Evolutionary conservation across 2,888 invertebrate species (phyloP).

Genomic region (Drosophila anomelani): DNA sequence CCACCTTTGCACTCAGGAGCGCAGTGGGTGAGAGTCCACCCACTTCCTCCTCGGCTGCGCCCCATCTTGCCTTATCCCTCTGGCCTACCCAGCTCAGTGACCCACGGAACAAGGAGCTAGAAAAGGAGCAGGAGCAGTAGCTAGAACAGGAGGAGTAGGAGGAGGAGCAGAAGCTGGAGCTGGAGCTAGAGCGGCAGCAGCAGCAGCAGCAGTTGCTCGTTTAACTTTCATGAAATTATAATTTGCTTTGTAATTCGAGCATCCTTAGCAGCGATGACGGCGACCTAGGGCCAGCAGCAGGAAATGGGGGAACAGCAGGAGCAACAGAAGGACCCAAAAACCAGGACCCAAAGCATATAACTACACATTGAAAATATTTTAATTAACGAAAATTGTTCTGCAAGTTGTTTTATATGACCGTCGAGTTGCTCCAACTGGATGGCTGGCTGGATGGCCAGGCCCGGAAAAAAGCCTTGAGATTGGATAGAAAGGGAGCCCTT

Average conservation of each 20-base stretch:
- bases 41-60: neutral
- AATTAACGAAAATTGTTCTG: constrained; percentile 81
- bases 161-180: constrained; percentile 47
- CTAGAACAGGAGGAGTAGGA: constrained; percentile 22
- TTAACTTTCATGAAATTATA: constrained; percentile 83
- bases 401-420: constrained; percentile 69
- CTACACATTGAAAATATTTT: constrained; percentile 82
- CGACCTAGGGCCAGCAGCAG: constrained; percentile 32
- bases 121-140: constrained; percentile 33
- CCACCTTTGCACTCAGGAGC: constrained; percentile 79
- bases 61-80: constrained; percentile 7
- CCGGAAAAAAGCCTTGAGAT: constrained; percentile 12
- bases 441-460: neutral
- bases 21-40: constrained; percentile 50
- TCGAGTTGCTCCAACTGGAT: constrained; percentile 41
- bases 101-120: constrained; percentile 40
- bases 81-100: constrained; percentile 54
- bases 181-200: constrained; percentile 17
- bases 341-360: constrained; percentile 56
- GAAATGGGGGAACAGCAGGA: constrained; percentile 12
- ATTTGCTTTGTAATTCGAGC: constrained; percentile 82
- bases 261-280: constrained; percentile 63
- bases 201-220: constrained; percentile 70
- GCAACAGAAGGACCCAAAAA: constrained; percentile 11
- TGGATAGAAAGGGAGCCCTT: constrained; percentile 14